Base-by-base conservation (phyloP, 2,113 vertebrate species). In the Paraplagusia blochii region DNA sequence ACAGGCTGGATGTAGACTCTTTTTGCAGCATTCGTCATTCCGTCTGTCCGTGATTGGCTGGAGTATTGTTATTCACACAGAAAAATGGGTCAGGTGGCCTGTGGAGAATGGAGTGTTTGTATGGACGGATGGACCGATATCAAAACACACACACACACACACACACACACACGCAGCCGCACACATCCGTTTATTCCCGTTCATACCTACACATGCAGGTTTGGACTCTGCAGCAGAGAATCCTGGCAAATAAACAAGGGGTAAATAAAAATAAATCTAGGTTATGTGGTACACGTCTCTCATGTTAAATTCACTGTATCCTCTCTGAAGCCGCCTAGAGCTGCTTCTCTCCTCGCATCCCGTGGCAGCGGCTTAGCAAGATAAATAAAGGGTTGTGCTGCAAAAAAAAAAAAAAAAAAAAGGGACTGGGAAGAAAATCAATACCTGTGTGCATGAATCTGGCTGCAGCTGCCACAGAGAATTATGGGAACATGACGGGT, bases 391-490 rank as follows among this genome's bases (percentile, higher is more conserved):
- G 87, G 91, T 90, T 82, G 74, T 56, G 49, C 67, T 81, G 87
- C n/a, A n/a, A n/a, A n/a, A 90, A 87, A 89, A 87, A 88, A 40
- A 50, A 19, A 88, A 51, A 82, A 63, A 82, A 89, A 78, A 51
- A 82, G 59, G 81, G 88, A 78, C 66, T 68, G 36, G 68, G 83
- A 84, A 65, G 83, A 84, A 92, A 94, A 96, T 95, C 93, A 92
- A 96, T 95, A 93, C 84, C 86, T 90, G 90, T 92, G 87, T 93
- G 91, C 93, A 95, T 96, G 92, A 93, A 93, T 93, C 90, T 92
- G 87, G 86, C 79, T 83, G 81, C 73, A 65, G 88, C 90, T 90
- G 87, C 91, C 90, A 89, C 84, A 82, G 88, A 84, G 92, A 91
- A 91, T 92, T 89, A 88, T 83, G 90, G 93, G 89, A 89, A 88